Evolutionary conservation across 2,888 invertebrate species (phyloP), one percentile per base, ranked within the genome.

Genomic region (Drosophila putrida): DNA sequence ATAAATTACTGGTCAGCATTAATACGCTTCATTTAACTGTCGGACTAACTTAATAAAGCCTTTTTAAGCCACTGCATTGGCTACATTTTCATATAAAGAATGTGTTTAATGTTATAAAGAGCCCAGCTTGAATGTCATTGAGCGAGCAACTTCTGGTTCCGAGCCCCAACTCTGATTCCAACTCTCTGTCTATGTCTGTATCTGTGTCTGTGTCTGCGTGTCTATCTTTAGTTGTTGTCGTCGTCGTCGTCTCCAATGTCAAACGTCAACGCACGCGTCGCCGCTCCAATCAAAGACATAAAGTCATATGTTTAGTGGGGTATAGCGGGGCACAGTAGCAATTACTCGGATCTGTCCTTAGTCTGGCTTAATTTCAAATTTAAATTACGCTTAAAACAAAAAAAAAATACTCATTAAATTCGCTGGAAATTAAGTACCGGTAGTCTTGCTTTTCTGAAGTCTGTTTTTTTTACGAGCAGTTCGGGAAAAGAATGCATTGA

Each of bases 61-160:
- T 70, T 55, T 72, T 67, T 27, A 44, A 41, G 38, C 39, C 31
- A 13, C 41, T 35, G 41, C 35, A 49, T 3, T 35, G 57, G 60
- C 64, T 61, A 53, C 47, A 44, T 33, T 61, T 58, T 54, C 13
- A 57, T 49, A 33, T 27, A 11, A 68, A 51, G 55, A 72, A 60
- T 62, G 31, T 66, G 60, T 15, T 58, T 27, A 33, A 54, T 70
- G 61, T 43, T 76, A 76, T 80, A 62, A 72, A 82, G 60, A 33
- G 47, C 15, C 36, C 49, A 64, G 68, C 39, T 53, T 25, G 70
- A 71, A 65, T 88, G 89, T 55, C 78, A 83, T 88, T 82, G 78
- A 63, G 70, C 60, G 46, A 53, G 67, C 78, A 62, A 73, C 65
- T 83, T 88, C 87, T 86, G 87, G 87, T 84, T 77, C 35, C 57